These are phyloP conservation scores for Drosophila nr. perissopoda DNA, from an alignment of 2,888 invertebrate species.

Conservation along the genomic window DNA sequence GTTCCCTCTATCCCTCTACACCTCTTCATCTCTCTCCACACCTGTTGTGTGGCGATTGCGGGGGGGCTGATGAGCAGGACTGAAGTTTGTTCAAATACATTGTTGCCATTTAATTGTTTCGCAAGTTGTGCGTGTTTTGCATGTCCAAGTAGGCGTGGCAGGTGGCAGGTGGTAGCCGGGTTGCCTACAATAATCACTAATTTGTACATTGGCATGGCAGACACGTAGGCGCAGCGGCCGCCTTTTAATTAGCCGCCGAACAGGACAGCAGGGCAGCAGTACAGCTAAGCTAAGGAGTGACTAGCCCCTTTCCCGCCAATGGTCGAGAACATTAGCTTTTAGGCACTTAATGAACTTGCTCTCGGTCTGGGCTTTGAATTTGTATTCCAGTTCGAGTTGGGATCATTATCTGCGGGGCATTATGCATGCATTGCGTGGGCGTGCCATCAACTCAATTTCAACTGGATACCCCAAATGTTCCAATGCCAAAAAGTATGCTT, in stretches of 20 bases:
- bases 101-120: conserved; percentile 68
- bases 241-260: conserved; percentile 66
- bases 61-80: background rate
- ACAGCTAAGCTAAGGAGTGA: background rate
- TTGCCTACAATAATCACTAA: conserved; percentile 37
- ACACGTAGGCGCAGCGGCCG: conserved; percentile 65
- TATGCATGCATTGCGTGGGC: conserved; percentile 10
- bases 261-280: background rate
- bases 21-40: background rate
- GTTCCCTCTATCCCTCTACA: background rate
- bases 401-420: conserved; percentile 1
- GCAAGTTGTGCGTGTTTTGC: conserved; percentile 70
- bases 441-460: conserved; percentile 39
- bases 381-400: background rate
- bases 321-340: conserved; percentile 5
- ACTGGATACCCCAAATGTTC: conserved; percentile 8
- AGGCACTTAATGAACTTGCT: conserved; percentile 59
- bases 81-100: conserved; percentile 11
- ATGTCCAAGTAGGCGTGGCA: conserved; percentile 36
- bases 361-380: background rate
- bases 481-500: conserved; percentile 25
- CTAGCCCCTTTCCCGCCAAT: background rate
- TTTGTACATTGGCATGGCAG: conserved; percentile 61
- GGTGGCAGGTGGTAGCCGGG: background rate
- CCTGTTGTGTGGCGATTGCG: background rate